These are phyloP conservation scores for Carapus acus DNA, from an alignment of 2,797 vertebrate genomes.

Conservation along the genomic window DNA sequence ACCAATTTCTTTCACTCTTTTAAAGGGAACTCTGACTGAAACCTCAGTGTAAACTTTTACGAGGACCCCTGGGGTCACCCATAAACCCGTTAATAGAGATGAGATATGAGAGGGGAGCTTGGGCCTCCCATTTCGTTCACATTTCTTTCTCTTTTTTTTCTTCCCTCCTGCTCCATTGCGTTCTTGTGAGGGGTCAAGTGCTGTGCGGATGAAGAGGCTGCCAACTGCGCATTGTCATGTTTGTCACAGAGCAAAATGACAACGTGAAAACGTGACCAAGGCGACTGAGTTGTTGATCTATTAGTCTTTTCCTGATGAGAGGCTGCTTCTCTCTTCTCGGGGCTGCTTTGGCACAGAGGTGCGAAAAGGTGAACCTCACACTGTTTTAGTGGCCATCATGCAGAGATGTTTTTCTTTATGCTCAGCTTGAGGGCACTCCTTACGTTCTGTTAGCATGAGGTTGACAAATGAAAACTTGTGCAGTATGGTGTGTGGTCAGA, in stretches of 20 bases:
- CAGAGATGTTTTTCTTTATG: conserved; percentile 45
- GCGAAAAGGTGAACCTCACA: conserved; percentile 58
- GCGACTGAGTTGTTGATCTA: conserved; percentile 10
- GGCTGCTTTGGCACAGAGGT: conserved; percentile 28
- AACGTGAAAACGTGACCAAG: conserved; percentile 36
- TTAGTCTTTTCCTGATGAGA: conserved; percentile 7
- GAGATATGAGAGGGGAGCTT: conserved; percentile 75
- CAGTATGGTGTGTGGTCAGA: background rate
- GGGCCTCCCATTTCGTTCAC: conserved; percentile 80
- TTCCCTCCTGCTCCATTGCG: conserved; percentile 58
- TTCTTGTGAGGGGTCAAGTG: conserved; percentile 74
- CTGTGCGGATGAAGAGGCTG: conserved; percentile 55
- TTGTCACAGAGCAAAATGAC: conserved; percentile 39
- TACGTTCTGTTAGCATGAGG: conserved; percentile 25
- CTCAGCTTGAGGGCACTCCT: conserved; percentile 40
- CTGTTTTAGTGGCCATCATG: conserved; percentile 60
- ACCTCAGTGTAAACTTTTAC: conserved; percentile 80
- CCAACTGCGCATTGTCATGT: conserved; percentile 38
- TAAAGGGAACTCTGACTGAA: conserved; percentile 76
- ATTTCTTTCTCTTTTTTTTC: conserved; percentile 47
- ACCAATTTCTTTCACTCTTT: conserved; percentile 82
- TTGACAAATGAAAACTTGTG: conserved; percentile 18
- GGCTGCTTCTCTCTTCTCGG: conserved; percentile 14
- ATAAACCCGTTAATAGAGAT: conserved; percentile 85
- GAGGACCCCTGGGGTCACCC: conserved; percentile 80